Conservation (phyloP, 30 jellyfish, hydroid and myxozoan genomes). For the Pseudorhiza aurosa region DNA sequence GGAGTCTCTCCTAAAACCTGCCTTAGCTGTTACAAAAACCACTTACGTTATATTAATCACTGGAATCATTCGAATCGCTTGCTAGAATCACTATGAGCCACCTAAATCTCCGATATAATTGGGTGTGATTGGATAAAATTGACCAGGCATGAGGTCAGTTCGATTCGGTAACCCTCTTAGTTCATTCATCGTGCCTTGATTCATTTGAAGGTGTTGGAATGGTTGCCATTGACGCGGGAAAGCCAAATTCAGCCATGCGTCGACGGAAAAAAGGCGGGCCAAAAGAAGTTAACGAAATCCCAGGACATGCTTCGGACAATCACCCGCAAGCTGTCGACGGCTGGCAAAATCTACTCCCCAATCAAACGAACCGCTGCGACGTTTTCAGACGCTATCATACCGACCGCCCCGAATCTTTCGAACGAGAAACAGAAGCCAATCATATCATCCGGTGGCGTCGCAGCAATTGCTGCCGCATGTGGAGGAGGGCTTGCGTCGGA, state of each 20-base stretch:
- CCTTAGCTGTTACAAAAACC: too few relatives aligned
- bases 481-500: constrained; percentile 76
- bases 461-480: constrained; percentile 66
- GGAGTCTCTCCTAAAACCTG: too few relatives aligned
- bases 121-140: too few relatives aligned
- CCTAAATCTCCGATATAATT: too few relatives aligned
- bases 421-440: constrained; percentile 29
- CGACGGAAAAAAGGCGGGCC: not conserved
- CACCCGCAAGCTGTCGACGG: constrained; percentile 50
- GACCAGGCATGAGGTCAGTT: too few relatives aligned
- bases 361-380: constrained; percentile 42
- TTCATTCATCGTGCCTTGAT: too few relatives aligned
- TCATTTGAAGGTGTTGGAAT: constrained; percentile 73
- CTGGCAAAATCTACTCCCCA: constrained; percentile 29
- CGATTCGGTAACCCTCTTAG: too few relatives aligned
- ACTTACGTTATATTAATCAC: too few relatives aligned
- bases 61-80: too few relatives aligned
- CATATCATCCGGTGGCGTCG: constrained; percentile 15
- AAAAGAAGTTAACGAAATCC: constrained; percentile 12
- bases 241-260: constrained; percentile 34
- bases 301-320: constrained; percentile 41
- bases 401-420: constrained; percentile 50
- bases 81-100: too few relatives aligned
- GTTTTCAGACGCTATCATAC: constrained; percentile 43
- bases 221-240: constrained; percentile 60